Evolutionary conservation across 37 sponge, comb jelly and placozoan species (phyloP), one percentile per base, ranked within the genome.

Genomic region (Chondrosia reniformis): DNA sequence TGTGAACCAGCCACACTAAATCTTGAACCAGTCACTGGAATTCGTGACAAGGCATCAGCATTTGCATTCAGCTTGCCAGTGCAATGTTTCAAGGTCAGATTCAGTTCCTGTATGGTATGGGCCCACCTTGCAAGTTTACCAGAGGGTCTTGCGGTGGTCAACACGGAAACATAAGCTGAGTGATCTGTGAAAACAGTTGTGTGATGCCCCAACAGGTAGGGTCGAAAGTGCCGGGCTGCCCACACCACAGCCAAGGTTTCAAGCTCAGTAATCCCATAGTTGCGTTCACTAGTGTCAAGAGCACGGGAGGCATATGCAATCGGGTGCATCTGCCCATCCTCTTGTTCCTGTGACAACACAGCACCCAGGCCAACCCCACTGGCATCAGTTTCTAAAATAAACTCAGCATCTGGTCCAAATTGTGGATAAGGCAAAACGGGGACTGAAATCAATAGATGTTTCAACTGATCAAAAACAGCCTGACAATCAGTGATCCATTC

Each of bases 261-360:
- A 21, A 79, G 36, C 40, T 81, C 74, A 1, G 80, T 41, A 9
- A 72, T 71, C 1, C 63, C 45, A 34, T 84, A 81, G 46, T 45
- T 61, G 19, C 39, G 30, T 37, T 84, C 85, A 37, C 37, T 40
- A 27, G 69, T 2, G 21, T 61, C 25, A 1, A 81, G 28, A 22
- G 76, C 38, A 24, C 82, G 85, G 34, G 76, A 52, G 21, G 79
- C 82, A 84, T 89, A 89, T 3, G 90, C 90, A 0, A 85, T 43
- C 7, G 86, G 90, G 62, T 82, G 88, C 6, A 76, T 12, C 4
- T 19, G 19, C 30, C 88, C 83, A 39, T 73, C 63, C 1, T 21
- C 62, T 27, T 82, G 63, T 55, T 33, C 17, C 61, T 84, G 85
- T 4, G 36, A 34, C 2, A 81, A 36, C 1, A 85, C 67, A 3